Evolutionary conservation across 2,797 vertebrate genomes (phyloP).

Genomic region (Coregonus suidteri): DNA sequence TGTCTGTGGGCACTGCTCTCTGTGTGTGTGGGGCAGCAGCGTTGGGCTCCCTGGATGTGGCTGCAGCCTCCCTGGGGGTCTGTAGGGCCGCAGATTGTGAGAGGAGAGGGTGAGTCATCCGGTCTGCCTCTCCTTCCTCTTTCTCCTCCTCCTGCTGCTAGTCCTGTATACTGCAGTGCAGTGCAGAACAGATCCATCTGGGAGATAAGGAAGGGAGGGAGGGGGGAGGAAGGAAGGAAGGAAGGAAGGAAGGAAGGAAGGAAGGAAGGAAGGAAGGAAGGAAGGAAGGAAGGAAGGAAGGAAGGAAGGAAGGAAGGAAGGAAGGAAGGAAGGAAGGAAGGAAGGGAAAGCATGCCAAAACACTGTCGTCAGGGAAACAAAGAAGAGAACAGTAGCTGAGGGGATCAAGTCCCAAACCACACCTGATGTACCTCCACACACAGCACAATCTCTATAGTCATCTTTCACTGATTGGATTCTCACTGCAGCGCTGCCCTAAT

Average conservation of each 20-base stretch:
- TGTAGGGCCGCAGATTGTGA: conserved; percentile 68
- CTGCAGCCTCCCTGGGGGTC: conserved; percentile 48
- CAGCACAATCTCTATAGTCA: neutral
- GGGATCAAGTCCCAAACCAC: neutral
- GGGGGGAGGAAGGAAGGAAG: conserved; percentile 26
- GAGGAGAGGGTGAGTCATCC: conserved; percentile 69
- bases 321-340: conserved; percentile 1
- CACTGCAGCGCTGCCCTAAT: neutral
- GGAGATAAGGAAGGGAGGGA: conserved; percentile 49
- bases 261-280: conserved; percentile 8
- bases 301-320: conserved; percentile 15
- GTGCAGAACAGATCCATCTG: conserved; percentile 69
- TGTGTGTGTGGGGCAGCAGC: neutral
- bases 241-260: neutral
- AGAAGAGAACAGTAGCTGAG: neutral
- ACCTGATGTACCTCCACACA: neutral
- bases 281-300: neutral
- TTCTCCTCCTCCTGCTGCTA: neutral
- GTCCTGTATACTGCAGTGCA: conserved; percentile 65
- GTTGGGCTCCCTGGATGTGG: conserved; percentile 48
- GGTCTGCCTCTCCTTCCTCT: conserved; percentile 40
- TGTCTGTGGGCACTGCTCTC: conserved; percentile 7
- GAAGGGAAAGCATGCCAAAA: conserved; percentile 1
- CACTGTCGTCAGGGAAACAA: neutral
- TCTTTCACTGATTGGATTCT: neutral